Conservation (phyloP, 2,113 vertebrate genomes). For the Periophthalmus modestus region DNA sequence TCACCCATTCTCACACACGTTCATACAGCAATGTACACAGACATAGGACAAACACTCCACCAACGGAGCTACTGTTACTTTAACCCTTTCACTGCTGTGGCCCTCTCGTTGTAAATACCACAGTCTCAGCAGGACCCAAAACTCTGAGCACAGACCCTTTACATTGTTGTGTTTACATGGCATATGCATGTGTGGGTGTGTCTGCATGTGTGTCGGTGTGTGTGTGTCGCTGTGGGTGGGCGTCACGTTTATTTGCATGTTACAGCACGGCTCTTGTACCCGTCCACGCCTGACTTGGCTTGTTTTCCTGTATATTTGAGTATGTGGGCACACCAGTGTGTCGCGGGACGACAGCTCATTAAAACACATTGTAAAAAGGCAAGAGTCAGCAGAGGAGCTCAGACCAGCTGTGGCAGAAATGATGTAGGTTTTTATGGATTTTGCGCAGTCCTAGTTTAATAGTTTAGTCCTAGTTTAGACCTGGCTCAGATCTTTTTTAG, state of each 20-base stretch:
- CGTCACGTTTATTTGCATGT: conserved; percentile 50
- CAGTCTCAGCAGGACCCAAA: conserved; percentile 12
- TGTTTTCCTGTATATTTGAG: conserved; percentile 61
- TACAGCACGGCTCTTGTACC: conserved; percentile 31
- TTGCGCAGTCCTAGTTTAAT: background rate
- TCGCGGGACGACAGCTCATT: conserved; percentile 62
- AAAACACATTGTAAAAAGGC: conserved; percentile 59
- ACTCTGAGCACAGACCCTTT: background rate
- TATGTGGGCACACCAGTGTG: conserved; percentile 36
- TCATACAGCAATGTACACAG: no score
- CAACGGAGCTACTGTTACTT: background rate
- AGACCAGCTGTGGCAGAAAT: conserved; percentile 44
- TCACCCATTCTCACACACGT: no score
- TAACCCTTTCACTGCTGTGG: background rate
- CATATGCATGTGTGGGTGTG: conserved; percentile 14
- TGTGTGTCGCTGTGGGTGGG: conserved; percentile 36
- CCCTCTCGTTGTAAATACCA: conserved; percentile 1
- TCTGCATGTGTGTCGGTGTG: conserved; percentile 20
- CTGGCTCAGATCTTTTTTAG: background rate
- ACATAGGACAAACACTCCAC: no score
- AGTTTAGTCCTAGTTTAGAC: background rate
- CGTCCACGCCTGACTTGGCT: conserved; percentile 35
- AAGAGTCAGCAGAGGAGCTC: conserved; percentile 27
- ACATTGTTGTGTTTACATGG: conserved; percentile 13
- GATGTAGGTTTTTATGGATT: conserved; percentile 1